These are phyloP conservation scores for Gouania willdenowi DNA, from an alignment of 2,797 vertebrate species.

Conservation along the genomic window DNA sequence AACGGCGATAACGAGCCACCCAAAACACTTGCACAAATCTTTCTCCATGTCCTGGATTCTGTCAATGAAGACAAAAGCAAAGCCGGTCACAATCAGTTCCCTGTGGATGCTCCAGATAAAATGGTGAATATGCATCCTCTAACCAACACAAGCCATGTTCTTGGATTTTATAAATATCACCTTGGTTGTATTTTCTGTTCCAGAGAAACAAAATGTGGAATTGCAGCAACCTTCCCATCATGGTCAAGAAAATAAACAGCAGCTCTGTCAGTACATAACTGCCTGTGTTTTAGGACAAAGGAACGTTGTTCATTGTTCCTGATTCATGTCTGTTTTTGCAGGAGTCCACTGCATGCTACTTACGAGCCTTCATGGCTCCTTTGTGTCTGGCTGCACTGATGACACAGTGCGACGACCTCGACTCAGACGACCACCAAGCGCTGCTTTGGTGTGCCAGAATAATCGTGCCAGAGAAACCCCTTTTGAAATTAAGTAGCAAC, in stretches of 20 bases:
- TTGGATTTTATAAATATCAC: background rate
- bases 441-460: slow-evolving; percentile 53
- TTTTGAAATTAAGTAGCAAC: background rate
- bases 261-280: slow-evolving; percentile 53
- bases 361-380: slow-evolving; percentile 51
- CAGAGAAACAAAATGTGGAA: slow-evolving; percentile 45
- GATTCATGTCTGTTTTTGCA: slow-evolving; percentile 11
- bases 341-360: slow-evolving; percentile 51
- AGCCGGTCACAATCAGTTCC: background rate
- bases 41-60: slow-evolving; percentile 5
- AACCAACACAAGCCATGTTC: background rate
- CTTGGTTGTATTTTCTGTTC: background rate
- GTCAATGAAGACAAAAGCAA: background rate
- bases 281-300: background rate
- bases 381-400: slow-evolving; percentile 42
- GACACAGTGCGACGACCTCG: slow-evolving; percentile 9
- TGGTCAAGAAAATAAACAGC: slow-evolving; percentile 53
- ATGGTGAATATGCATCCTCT: slow-evolving; percentile 13
- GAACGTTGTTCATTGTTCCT: background rate
- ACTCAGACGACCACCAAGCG: slow-evolving; percentile 26
- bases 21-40: background rate
- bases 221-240: slow-evolving; percentile 32
- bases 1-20: background rate
- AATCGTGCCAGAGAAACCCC: slow-evolving; percentile 19
- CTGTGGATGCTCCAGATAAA: background rate